phyloP scores from a whole-genome alignment of 1,140 invertebrate genomes.

The Manduca sexta region DNA sequence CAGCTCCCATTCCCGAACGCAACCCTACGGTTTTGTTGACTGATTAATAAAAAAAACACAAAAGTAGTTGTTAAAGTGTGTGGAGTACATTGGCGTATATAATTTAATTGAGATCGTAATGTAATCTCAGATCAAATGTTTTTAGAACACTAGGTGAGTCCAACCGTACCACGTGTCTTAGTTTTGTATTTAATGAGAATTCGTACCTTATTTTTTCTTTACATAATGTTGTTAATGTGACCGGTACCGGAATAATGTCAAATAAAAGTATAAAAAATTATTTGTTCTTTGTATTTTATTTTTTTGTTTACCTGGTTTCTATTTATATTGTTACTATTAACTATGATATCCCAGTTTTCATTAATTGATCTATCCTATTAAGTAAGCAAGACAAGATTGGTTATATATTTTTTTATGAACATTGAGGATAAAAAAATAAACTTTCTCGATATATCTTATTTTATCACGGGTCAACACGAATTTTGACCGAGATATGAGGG shows the following conservation, averaged over 20 bases:
- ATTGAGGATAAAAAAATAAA: too few relatives aligned
- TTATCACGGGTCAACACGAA: too few relatives aligned
- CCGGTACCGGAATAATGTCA: slow-evolving; percentile 46
- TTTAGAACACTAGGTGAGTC: slow-evolving; percentile 12
- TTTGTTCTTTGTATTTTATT: slow-evolving; percentile 13
- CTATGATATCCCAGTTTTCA: background rate
- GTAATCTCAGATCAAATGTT: slow-evolving; percentile 32
- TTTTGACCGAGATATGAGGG: too few relatives aligned
- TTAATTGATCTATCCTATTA: slow-evolving; percentile 2
- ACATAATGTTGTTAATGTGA: slow-evolving; percentile 49
- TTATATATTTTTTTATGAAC: too few relatives aligned
- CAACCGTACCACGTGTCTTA: slow-evolving; percentile 33
- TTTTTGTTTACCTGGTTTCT: background rate
- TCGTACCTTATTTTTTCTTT: slow-evolving; percentile 45
- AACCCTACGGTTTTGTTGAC: too few relatives aligned
- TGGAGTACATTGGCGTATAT: too few relatives aligned
- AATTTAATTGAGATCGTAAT: background rate
- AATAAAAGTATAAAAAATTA: slow-evolving; percentile 49
- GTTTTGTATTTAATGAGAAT: slow-evolving; percentile 40
- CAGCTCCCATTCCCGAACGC: too few relatives aligned
- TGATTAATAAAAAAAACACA: too few relatives aligned
- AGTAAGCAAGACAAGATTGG: too few relatives aligned
- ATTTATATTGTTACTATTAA: background rate
- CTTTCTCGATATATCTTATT: too few relatives aligned
- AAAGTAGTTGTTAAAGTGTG: too few relatives aligned